Conservation (phyloP, 2,888 invertebrate species). For the Pseudococcus jackbeardsleyi region DNA sequence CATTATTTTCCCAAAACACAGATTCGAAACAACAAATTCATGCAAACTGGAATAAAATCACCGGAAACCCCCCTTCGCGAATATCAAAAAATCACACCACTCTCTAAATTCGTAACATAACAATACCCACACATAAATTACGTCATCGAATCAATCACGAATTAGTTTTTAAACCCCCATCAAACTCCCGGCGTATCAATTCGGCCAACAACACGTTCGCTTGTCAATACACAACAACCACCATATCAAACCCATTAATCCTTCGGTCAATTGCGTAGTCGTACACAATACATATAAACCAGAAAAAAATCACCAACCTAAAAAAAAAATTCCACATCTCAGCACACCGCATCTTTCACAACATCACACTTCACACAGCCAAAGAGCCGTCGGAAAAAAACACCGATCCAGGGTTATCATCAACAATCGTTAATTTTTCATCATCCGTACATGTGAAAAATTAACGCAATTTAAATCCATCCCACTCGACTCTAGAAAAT, state of each 20-base stretch:
- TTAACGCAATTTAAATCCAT: constrained; percentile 38
- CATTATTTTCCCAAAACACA: too few species aligned
- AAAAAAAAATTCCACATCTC: not conserved
- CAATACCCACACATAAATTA: not conserved
- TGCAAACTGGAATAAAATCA: too few species aligned
- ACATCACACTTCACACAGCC: not conserved
- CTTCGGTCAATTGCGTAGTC: not conserved
- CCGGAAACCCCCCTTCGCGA: not conserved
- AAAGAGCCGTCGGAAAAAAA: not conserved
- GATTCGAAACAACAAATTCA: too few species aligned
- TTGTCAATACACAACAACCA: not conserved
- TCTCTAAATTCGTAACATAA: not conserved
- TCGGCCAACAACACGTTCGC: not conserved
- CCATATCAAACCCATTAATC: not conserved
- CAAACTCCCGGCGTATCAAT: not conserved
- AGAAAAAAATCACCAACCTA: not conserved
- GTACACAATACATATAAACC: not conserved
- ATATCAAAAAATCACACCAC: not conserved
- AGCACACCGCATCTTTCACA: not conserved
- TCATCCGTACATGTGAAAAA: not conserved
- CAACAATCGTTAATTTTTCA: constrained; percentile 24
- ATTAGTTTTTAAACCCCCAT: not conserved
- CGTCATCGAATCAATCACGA: not conserved
- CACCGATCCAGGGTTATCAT: not conserved
- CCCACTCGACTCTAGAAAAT: constrained; percentile 1